Evolutionary conservation across 1,140 invertebrate species (phyloP).

Genomic region (Bombus affinis): DNA sequence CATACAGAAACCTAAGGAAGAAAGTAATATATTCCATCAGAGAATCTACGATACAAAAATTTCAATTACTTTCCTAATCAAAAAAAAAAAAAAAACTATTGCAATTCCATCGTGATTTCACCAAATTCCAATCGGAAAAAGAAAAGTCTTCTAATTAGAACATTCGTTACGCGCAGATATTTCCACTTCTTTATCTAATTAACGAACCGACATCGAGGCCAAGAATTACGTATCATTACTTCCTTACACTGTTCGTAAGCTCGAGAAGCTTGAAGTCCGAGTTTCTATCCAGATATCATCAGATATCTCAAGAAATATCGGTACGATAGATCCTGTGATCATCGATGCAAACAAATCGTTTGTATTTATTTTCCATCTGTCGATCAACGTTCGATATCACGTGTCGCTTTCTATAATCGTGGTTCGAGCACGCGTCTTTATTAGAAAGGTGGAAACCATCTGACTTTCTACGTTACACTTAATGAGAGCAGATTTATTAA

Average conservation of each 20-base stretch:
- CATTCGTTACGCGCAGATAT: not conserved
- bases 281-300: not conserved
- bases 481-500: slow-evolving; percentile 26
- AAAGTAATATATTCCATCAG: no score
- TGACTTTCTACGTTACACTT: slow-evolving; percentile 51
- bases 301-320: not conserved
- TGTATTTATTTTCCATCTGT: not conserved
- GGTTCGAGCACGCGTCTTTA: slow-evolving; percentile 31
- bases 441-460: slow-evolving; percentile 62
- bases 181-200: not conserved
- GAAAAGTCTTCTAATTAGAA: not conserved
- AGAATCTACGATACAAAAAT: no score
- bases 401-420: slow-evolving; percentile 50
- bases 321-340: not conserved
- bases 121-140: not conserved
- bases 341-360: not conserved
- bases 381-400: not conserved
- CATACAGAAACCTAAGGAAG: no score
- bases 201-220: not conserved
- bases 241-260: not conserved
- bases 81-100: not conserved
- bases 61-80: no score
- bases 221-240: not conserved
- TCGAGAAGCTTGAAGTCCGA: no score
- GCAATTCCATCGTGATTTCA: not conserved